Percentiles rank a stretch among this genome's conserved stretches.
Evolutionary conservation across 2,113 vertebrate species (phyloP).

Genomic region (human): DNA sequence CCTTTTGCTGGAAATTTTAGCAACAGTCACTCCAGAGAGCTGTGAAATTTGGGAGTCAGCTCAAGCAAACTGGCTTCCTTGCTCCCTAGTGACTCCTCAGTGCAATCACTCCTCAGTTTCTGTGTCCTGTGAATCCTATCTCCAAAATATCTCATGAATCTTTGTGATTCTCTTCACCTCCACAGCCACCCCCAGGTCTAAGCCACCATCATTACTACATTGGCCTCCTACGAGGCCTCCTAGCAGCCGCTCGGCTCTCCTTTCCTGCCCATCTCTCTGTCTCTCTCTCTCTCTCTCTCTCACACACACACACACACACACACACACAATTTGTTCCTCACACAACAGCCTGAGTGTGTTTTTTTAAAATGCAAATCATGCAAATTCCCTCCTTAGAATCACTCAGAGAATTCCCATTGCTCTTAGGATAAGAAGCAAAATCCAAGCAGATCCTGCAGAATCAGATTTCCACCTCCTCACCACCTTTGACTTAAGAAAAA

Average conservation of each 20-base stretch:
- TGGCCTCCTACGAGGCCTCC: not conserved
- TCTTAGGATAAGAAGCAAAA: not conserved
- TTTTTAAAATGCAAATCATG: not conserved
- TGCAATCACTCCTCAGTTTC: no score
- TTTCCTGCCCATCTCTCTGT: not conserved
- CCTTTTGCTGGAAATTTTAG: not conserved
- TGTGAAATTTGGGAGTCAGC: not conserved
- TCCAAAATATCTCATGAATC: not conserved
- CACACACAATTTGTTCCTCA: not conserved
- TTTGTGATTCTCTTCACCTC: not conserved
- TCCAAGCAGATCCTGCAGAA: not conserved
- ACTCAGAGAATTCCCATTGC: not conserved
- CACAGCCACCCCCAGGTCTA: not conserved
- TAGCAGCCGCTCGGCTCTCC: not conserved
- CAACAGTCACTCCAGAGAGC: not conserved
- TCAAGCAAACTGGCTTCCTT: not conserved
- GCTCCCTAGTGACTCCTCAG: not conserved
- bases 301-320: not conserved
- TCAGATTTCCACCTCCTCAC: not conserved
- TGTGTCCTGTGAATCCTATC: not conserved
- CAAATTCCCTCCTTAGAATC: not conserved
- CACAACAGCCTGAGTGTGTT: not conserved
- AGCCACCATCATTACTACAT: not conserved
- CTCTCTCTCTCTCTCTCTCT: no score
- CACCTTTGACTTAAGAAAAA: not conserved